A percentile compares a stretch with the other conserved stretches of the same genome.
Conservation (phyloP, 2,797 vertebrate species). For the Delichon dasypus region DNA sequence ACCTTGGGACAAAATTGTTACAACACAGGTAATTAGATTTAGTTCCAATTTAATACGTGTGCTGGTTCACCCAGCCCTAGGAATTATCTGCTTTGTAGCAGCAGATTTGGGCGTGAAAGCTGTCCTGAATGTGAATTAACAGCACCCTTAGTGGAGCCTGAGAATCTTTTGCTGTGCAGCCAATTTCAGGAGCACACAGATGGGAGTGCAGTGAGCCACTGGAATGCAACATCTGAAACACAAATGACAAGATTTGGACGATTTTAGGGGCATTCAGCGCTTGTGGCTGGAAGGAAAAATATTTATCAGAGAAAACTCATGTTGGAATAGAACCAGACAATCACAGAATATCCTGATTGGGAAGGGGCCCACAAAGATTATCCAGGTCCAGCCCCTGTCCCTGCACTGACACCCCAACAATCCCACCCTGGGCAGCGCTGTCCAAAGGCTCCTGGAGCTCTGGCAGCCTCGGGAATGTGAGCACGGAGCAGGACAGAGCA, state of each 20-base stretch:
- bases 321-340: neutral
- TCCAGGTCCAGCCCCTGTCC: fast-evolving
- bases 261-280: neutral
- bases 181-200: neutral
- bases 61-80: neutral
- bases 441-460: neutral
- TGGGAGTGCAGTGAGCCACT: neutral
- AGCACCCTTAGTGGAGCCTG: fast-evolving
- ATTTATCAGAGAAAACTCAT: neutral
- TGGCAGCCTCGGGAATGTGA: neutral
- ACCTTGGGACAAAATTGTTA: neutral
- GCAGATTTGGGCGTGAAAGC: neutral
- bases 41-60: neutral
- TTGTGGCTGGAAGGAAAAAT: neutral
- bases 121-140: neutral
- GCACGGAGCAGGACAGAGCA: neutral
- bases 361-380: neutral
- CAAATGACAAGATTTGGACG: neutral
- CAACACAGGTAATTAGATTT: neutral
- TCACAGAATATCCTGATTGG: neutral
- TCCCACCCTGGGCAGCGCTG: neutral
- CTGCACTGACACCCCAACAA: neutral
- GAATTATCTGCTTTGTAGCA: neutral
- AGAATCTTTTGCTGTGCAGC: neutral
- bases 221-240: neutral